Evolutionary conservation across 2,888 invertebrate genomes (phyloP), one percentile per base, ranked within the genome.

Genomic region (Furcula furcula): DNA sequence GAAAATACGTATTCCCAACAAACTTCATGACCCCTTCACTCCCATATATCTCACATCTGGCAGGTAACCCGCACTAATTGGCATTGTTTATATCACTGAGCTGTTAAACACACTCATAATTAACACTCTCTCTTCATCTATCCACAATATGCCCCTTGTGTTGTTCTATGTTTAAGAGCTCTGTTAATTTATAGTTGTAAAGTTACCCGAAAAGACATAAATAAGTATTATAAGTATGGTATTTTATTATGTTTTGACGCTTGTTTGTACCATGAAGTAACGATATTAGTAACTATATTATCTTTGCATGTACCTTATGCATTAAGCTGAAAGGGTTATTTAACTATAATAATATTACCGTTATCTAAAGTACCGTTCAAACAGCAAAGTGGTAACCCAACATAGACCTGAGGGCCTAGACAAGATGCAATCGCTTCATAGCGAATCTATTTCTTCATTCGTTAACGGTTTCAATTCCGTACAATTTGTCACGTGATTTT

Each of bases 11-110:
- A 21, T 22, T 7, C 13, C n/a, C 5, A 26, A 22, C 9, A 14
- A 26, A 29, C 14, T 27, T 30, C n/a, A 14, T 37, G 28, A 29
- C 19, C 25, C 16, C 21, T 31, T 29, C 28, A 40, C 15, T 25
- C 30, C 13, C 10, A 34, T 36, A 37, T 31, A 27, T 39, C 22
- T 36, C 23, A 7, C 13, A 3, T 21, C 19, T 29, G 15, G 12
- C 31, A 29, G 28, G 21, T 14, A 37, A n/a, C 16, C 4, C 16
- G 40, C 30, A 52, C 14, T 41, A 40, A 55, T 49, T 44, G 52
- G 32, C 39, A 41, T 34, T 52, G 40, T 52, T 40, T 51, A 34
- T 36, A 32, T 38, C 37, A 34, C 38, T 40, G 23, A 31, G 38
- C 35, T 33, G 4, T 9, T 10, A 10, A 21, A 21, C 21, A 3